phyloP scores from a whole-genome alignment of 2,113 vertebrate genomes.

The Hyla sarda region DNA sequence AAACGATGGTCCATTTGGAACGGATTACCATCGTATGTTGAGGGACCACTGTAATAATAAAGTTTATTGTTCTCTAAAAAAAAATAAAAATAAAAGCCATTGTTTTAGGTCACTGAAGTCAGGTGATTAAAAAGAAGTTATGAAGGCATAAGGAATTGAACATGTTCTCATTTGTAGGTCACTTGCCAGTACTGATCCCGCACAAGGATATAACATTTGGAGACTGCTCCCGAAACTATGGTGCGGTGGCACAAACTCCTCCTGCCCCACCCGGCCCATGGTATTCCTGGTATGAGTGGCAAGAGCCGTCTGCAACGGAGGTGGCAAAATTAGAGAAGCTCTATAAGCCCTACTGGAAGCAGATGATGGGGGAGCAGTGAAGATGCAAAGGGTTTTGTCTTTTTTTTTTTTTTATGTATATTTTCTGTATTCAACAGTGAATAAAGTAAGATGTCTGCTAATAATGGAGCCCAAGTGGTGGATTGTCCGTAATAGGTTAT shows the following conservation, averaged over 20 bases:
- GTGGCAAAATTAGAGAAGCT: constrained; percentile 76
- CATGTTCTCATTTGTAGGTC: constrained; percentile 72
- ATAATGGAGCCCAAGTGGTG: too few species aligned
- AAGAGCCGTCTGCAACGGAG: constrained; percentile 73
- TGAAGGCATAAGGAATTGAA: too few species aligned
- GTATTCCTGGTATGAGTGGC: constrained; percentile 87
- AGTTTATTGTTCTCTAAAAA: too few species aligned
- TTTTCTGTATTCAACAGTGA: neutral
- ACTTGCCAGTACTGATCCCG: constrained; percentile 76
- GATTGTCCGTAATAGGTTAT: too few species aligned
- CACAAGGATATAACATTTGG: constrained; percentile 71
- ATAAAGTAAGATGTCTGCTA: too few species aligned
- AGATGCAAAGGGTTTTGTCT: neutral
- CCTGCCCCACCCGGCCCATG: constrained; percentile 73
- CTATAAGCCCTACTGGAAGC: constrained; percentile 79
- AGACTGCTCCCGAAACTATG: constrained; percentile 80
- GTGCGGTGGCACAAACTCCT: constrained; percentile 80
- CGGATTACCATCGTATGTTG: too few species aligned
- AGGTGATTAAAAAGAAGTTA: too few species aligned
- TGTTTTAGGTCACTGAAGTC: too few species aligned
- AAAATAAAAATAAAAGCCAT: too few species aligned
- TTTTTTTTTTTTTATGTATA: neutral
- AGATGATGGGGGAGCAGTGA: constrained; percentile 32
- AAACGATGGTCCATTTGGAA: too few species aligned
- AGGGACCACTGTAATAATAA: too few species aligned